phyloP scores from a whole-genome alignment of 2,797 vertebrate genomes.

The Chiroxiphia lanceolata region DNA sequence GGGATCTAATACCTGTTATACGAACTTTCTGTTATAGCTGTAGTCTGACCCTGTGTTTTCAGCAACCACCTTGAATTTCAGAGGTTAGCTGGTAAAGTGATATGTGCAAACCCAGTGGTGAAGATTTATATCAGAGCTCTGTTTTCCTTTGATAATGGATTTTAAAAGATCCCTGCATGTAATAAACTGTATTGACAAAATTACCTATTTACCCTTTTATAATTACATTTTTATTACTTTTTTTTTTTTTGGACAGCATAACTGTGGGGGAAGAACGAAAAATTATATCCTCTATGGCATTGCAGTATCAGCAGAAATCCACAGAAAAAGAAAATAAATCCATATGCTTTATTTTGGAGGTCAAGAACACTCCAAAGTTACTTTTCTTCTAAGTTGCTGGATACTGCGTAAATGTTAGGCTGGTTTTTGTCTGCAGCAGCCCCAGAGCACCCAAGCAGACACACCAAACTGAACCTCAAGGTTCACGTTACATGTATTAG shows the following conservation, averaged over 20 bases:
- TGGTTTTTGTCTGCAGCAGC: not conserved
- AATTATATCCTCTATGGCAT: not conserved
- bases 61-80: not conserved
- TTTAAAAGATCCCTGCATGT: not conserved
- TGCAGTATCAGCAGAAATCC: not conserved
- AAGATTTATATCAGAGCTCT: not conserved
- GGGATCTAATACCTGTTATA: not conserved
- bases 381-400: not conserved
- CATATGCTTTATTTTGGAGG: not conserved
- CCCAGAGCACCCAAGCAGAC: not conserved
- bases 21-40: not conserved
- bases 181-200: not conserved
- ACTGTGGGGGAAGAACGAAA: not conserved
- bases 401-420: not conserved
- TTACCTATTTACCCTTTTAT: not conserved
- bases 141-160: not conserved
- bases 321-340: not conserved
- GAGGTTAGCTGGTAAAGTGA: not conserved
- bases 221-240: not conserved
- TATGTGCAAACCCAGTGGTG: not conserved
- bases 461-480: not conserved
- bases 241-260: not conserved
- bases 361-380: not conserved
- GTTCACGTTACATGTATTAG: rapidly evolving
- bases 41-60: not conserved